These are phyloP conservation scores for Syncerus caffer DNA, from an alignment of 2,797 vertebrate genomes.

Conservation along the genomic window DNA sequence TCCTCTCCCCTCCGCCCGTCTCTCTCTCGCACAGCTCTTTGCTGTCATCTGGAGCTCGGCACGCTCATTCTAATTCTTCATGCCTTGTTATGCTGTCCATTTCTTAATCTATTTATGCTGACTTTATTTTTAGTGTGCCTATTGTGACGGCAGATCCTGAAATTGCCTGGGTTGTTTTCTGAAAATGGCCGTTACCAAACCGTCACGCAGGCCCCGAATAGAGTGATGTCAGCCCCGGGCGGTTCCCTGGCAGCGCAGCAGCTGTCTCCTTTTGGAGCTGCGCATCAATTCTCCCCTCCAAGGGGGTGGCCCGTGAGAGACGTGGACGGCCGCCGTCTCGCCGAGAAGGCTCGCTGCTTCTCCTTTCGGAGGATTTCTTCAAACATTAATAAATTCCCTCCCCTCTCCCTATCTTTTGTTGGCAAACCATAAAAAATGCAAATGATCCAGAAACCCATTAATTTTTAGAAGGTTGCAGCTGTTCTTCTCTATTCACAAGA, in stretches of 20 bases:
- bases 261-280: conserved; percentile 75
- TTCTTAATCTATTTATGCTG: conserved; percentile 83
- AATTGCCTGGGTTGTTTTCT: conserved; percentile 81
- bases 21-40: conserved; percentile 40
- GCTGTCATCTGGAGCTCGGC: conserved; percentile 71
- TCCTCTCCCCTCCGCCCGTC: background rate
- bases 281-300: conserved; percentile 72
- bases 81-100: conserved; percentile 83
- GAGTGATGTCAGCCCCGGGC: conserved; percentile 74
- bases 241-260: conserved; percentile 71
- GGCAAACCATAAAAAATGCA: conserved; percentile 84
- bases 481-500: conserved; percentile 77
- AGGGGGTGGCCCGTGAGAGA: conserved; percentile 56
- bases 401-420: conserved; percentile 79
- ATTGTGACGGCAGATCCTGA: conserved; percentile 80
- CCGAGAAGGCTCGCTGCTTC: conserved; percentile 45
- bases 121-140: conserved; percentile 82
- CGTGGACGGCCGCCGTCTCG: background rate
- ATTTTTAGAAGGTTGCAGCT: conserved; percentile 82
- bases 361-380: conserved; percentile 62
- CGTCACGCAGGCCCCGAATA: conserved; percentile 75
- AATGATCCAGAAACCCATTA: conserved; percentile 83
- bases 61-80: conserved; percentile 78
- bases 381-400: conserved; percentile 77
- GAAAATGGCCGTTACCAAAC: conserved; percentile 82